Evolutionary conservation across 2,797 vertebrate species (phyloP).

Genomic region (Perdix hodgsoniae): DNA sequence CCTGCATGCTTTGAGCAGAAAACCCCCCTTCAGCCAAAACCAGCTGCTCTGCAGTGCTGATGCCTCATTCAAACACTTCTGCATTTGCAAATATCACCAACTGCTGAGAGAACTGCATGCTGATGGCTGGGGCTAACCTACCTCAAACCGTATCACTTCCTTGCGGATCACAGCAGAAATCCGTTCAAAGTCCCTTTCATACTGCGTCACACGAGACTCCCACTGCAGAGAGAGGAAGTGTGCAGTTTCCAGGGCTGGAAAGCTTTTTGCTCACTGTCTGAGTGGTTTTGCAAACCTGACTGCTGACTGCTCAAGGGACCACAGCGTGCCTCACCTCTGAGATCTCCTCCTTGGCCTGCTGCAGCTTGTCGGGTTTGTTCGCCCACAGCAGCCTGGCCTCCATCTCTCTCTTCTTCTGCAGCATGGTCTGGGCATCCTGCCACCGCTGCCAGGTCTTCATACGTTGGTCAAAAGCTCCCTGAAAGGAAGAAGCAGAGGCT

Average conservation of each 20-base stretch:
- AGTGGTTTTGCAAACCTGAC: accelerated
- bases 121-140: not conserved
- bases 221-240: slow-evolving; percentile 82
- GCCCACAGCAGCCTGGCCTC: slow-evolving; percentile 97
- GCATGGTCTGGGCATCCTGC: slow-evolving; percentile 92
- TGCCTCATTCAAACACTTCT: accelerated
- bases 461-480: slow-evolving; percentile 97
- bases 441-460: slow-evolving; percentile 98
- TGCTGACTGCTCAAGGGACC: not conserved
- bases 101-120: accelerated
- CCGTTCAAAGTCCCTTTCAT: slow-evolving; percentile 94
- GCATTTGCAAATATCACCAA: not conserved
- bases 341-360: slow-evolving; percentile 97
- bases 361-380: slow-evolving; percentile 97
- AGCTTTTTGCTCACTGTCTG: not conserved
- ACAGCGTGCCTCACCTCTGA: slow-evolving; percentile 81
- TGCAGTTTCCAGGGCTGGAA: not conserved
- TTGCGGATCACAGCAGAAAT: slow-evolving; percentile 93
- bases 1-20: not conserved
- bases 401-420: slow-evolving; percentile 95
- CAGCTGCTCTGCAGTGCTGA: accelerated
- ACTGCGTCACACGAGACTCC: slow-evolving; percentile 95
- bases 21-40: not conserved
- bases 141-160: slow-evolving; percentile 95
- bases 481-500: not conserved